These are phyloP conservation scores for Halcyon badia DNA, from an alignment of 2,797 vertebrate species.

Conservation along the genomic window DNA sequence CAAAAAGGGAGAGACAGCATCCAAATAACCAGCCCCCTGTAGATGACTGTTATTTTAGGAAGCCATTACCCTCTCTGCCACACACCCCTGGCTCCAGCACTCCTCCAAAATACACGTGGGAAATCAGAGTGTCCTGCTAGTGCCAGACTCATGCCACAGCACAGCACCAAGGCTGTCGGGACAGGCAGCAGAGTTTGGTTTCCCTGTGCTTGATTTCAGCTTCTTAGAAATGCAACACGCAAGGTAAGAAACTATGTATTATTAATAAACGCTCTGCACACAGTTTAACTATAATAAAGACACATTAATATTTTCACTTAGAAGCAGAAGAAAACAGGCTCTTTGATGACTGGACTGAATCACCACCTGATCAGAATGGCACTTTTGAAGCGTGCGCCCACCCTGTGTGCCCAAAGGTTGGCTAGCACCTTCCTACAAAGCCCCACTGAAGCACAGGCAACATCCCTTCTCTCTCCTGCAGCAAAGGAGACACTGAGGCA, in stretches of 20 bases:
- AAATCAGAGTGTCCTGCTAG: not conserved
- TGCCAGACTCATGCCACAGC: not conserved
- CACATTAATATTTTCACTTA: conserved; percentile 15
- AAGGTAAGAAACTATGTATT: not conserved
- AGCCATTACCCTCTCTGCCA: not conserved
- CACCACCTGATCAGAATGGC: not conserved
- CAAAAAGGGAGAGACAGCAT: not conserved
- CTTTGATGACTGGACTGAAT: conserved; percentile 22
- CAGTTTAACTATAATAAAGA: not conserved
- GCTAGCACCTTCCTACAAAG: not conserved
- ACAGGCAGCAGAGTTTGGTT: not conserved
- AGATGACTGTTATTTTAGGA: not conserved
- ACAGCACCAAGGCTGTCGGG: not conserved
- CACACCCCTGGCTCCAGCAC: not conserved
- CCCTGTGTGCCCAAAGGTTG: not conserved
- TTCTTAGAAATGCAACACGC: not conserved
- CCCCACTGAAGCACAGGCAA: not conserved
- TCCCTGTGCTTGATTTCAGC: not conserved
- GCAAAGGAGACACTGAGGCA: not conserved
- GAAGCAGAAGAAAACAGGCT: not conserved
- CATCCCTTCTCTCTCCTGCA: not conserved
- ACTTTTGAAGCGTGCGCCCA: not conserved
- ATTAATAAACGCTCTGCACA: not conserved
- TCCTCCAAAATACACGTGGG: accelerated
- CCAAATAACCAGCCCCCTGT: not conserved